These are phyloP conservation scores for Sebastes aleutianus DNA, from an alignment of 2,797 vertebrate genomes.

Conservation along the genomic window DNA sequence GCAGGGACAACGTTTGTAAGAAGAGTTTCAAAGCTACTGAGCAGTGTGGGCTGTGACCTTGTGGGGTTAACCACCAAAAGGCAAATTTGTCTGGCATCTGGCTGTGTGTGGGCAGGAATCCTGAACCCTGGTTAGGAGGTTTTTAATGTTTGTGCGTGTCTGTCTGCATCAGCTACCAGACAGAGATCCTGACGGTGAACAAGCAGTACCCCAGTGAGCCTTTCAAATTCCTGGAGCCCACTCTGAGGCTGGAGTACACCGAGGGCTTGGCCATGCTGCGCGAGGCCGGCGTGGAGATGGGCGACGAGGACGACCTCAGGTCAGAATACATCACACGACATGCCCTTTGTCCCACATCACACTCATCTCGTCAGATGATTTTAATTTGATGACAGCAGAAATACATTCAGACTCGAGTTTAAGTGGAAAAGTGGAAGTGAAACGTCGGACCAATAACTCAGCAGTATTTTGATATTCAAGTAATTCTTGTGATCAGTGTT, in stretches of 20 bases:
- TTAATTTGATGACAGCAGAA: neutral
- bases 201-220: constrained; percentile 96
- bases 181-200: constrained; percentile 94
- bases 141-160: neutral
- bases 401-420: neutral
- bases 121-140: neutral
- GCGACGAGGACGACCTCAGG: constrained; percentile 98
- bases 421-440: constrained; percentile 4
- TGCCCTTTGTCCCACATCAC: neutral
- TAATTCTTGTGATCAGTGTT: neutral
- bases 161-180: constrained; percentile 87
- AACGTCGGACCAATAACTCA: neutral
- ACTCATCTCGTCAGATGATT: constrained; percentile 14
- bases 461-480: neutral
- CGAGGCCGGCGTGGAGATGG: constrained; percentile 96
- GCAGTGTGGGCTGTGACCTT: neutral
- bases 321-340: constrained; percentile 57
- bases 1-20: neutral
- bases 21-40: neutral
- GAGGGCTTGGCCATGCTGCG: constrained; percentile 94
- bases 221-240: constrained; percentile 98
- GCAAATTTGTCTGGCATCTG: neutral
- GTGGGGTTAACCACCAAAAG: neutral
- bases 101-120: neutral
- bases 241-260: constrained; percentile 91